Base-by-base conservation (phyloP, 2,797 vertebrate species). In the Pitangus sulphuratus region DNA sequence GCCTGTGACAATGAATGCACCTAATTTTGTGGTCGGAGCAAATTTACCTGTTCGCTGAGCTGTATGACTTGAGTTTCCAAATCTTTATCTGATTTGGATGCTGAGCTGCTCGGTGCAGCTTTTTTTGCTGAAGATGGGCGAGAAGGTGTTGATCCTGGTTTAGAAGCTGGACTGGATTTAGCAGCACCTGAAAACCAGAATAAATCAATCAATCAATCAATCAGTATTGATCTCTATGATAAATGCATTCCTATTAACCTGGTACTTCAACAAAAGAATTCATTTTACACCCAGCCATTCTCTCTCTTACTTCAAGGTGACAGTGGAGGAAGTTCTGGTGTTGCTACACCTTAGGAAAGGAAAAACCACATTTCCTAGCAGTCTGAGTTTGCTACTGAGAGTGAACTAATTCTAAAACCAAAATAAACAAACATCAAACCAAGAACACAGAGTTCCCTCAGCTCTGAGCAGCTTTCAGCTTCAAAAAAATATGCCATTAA, bases 61-160 rank as follows among this genome's bases (percentile, higher is more conserved):
- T 99, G 99, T 97, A 99, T 98, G 97, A 99, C 99, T 98, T 99
- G 99, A 85, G 98, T 99, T 98, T 99, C 99, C 98, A 99, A 98
- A 97, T 99, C 99, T 98, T 99, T 99, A 98, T 99, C 99, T 95
- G 99, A 99, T 98, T 98, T 99, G 94, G 99, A 99, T 91, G 98
- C 98, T 11, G 99, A 93, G 86, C 98, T 94, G 57, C 98, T 97
- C 33, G 98, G 97, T 11, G 99, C 99, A 95, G 99, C 98, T 98
- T 98, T 99, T 98, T 99, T 99, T 97, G 99, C 99, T 84, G 99
- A 99, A 8, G 99, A 99, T 77, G 99, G 99, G 96, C 99, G 99
- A 96, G 99, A 99, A 78, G 99, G 99, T 84, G 99, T 99, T 88
- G 99, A 98, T 91, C 98, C 98, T 75, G 99, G 98, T 97, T 99